phyloP scores from a whole-genome alignment of 2,888 invertebrate species.

The Euplagia quadripunctaria region DNA sequence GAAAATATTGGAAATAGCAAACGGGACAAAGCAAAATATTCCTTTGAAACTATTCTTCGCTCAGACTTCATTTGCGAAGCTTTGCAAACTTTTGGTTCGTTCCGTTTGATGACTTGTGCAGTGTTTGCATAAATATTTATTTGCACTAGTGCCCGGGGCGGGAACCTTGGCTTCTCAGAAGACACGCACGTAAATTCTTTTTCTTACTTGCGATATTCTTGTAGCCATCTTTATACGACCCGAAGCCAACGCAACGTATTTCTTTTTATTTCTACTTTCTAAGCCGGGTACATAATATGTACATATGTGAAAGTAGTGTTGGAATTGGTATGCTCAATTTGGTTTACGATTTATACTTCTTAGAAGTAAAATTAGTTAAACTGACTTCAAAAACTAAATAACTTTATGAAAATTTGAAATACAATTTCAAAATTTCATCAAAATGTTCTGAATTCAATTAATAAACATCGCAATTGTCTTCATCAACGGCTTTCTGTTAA shows the following conservation, averaged over 20 bases:
- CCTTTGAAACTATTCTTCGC: slow-evolving; percentile 71
- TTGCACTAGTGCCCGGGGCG: slow-evolving; percentile 35
- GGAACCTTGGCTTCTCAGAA: slow-evolving; percentile 4
- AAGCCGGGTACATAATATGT: no score
- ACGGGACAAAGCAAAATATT: slow-evolving; percentile 75
- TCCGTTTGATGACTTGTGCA: slow-evolving; percentile 55
- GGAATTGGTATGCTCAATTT: background rate
- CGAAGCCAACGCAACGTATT: slow-evolving; percentile 1
- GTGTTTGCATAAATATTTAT: slow-evolving; percentile 53
- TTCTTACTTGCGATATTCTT: slow-evolving; percentile 10
- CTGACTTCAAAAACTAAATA: background rate
- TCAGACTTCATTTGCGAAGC: slow-evolving; percentile 67
- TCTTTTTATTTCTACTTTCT: slow-evolving; percentile 4
- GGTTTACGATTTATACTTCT: background rate
- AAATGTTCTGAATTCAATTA: background rate
- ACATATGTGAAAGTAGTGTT: background rate
- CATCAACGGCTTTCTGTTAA: slow-evolving; percentile 33
- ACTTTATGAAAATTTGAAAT: background rate
- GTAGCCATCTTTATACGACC: slow-evolving; percentile 4
- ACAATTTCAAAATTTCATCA: background rate
- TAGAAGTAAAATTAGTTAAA: background rate
- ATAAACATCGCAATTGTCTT: slow-evolving; percentile 36
- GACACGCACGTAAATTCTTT: slow-evolving; percentile 20
- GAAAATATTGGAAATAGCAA: slow-evolving; percentile 74
- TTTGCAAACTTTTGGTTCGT: slow-evolving; percentile 58